Percentiles rank a stretch among this genome's conserved stretches.
These are phyloP conservation scores for Anser brachyrhynchus DNA, from an alignment of 2,113 vertebrate species.

Conservation along the genomic window DNA sequence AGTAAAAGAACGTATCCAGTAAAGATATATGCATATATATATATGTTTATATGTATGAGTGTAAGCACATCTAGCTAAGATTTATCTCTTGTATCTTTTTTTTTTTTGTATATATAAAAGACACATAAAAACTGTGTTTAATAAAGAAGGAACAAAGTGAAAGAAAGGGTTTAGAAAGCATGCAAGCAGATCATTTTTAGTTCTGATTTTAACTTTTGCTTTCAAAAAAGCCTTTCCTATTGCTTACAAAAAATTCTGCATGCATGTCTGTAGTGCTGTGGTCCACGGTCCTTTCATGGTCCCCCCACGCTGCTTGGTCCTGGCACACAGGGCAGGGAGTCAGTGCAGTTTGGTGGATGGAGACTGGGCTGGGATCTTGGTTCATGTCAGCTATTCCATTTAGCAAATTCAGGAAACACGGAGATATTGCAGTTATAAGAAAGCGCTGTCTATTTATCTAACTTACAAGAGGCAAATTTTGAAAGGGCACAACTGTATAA, in stretches of 20 bases:
- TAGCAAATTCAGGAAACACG: background rate
- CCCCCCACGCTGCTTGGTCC: background rate
- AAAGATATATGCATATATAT: background rate
- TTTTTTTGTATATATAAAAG: background rate
- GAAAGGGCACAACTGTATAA: conserved; percentile 24
- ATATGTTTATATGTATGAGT: background rate
- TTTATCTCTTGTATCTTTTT: background rate
- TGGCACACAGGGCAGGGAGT: background rate
- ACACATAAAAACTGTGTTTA: background rate
- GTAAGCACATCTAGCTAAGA: background rate
- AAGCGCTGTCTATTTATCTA: conserved; percentile 30
- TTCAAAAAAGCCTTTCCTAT: too few relatives aligned
- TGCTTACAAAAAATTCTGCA: background rate
- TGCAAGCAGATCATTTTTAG: background rate
- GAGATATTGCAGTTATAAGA: background rate
- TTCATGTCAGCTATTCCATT: background rate
- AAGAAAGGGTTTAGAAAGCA: background rate
- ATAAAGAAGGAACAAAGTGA: background rate
- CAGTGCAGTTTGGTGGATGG: background rate
- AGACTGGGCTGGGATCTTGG: background rate
- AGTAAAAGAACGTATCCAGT: background rate
- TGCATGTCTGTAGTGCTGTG: background rate
- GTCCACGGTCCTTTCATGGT: background rate
- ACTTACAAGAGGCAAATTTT: conserved; percentile 9
- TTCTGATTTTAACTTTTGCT: background rate